Evolutionary conservation across 2,888 invertebrate species (phyloP), one percentile per base, ranked within the genome.

Genomic region (Sinopyrophorus schimmeli): DNA sequence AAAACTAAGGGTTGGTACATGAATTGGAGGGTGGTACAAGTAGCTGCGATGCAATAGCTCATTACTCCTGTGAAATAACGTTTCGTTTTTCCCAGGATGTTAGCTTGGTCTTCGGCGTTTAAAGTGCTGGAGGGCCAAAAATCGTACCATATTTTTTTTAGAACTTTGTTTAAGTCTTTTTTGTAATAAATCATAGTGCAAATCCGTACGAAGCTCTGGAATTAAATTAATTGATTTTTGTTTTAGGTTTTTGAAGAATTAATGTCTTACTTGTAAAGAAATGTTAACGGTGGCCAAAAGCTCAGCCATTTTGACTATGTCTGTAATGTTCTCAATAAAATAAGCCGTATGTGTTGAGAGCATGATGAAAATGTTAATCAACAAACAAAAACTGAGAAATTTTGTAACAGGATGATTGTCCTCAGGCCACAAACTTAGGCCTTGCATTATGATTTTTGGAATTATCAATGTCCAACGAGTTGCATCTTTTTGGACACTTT

Each of bases 391-490:
- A 6, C 27, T 26, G 3, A 26, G 9, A n/a, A 38, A 10, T 7
- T 6, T 26, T 6, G 20, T 3, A 3, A 6, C 5, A 3, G 4
- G 2, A 9, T 14, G 16, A 2, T 38, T 5, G 10, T 3, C 15
- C 17, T 38, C 38, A 11, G 38, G 38, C 38, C 38, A 38, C 14
- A 38, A 27, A 11, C 38, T 38, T 14, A 38, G 27, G n/a, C 38
- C 9, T 12, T 38, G 15, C n/a, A 38, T 15, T 10, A 38, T 17
- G 9, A 38, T 26, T 27, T 38, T 38, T 4, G 38, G 27, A 27
- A 27, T 5, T 9, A 38, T 27, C 4, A 38, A 9, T n/a, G 38
- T 38, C 38, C 38, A 38, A 5, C 27, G 16, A 7, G 10, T 27
- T 1, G 26, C 38, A 6, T 38, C 38, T 10, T 17, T 5, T n/a